phyloP scores from a whole-genome alignment of 2,888 invertebrate species.

The Nephrotoma guestfalica region DNA sequence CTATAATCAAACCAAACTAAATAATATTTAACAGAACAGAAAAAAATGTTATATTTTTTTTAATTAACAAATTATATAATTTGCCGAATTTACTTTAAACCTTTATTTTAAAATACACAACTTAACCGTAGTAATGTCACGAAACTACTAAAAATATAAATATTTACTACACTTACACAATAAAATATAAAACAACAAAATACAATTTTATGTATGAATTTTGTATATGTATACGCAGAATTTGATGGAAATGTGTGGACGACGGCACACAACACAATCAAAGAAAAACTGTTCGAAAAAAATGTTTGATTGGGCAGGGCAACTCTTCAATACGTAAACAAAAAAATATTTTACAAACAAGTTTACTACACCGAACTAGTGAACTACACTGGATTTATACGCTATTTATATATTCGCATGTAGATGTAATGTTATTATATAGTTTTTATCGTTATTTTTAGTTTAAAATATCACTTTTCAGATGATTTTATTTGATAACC shows the following conservation, averaged over 20 bases:
- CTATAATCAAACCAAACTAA: not conserved
- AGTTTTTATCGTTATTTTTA: not conserved
- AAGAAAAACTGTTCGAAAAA: conserved; percentile 1
- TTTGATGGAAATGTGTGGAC: not conserved
- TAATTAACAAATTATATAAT: not conserved
- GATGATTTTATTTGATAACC: not conserved
- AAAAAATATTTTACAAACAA: not conserved
- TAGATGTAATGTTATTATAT: not conserved
- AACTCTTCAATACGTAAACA: not conserved
- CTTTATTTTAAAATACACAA: not conserved
- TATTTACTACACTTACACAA: not conserved
- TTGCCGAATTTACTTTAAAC: not conserved
- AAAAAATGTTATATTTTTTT: not conserved
- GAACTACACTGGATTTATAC: not conserved
- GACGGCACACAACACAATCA: not conserved
- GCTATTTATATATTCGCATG: not conserved
- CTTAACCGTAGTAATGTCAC: conserved; percentile 2
- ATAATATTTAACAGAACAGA: not conserved
- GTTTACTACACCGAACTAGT: not conserved
- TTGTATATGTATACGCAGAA: not conserved
- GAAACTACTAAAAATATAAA: conserved; percentile 2
- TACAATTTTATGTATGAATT: not conserved
- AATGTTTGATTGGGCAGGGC: conserved; percentile 1
- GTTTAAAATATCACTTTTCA: not conserved
- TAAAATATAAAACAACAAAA: not conserved